Percentiles rank a stretch among this genome's conserved stretches.
Conservation (phyloP, 2,113 vertebrate species). For the Carlito syrichta region DNA sequence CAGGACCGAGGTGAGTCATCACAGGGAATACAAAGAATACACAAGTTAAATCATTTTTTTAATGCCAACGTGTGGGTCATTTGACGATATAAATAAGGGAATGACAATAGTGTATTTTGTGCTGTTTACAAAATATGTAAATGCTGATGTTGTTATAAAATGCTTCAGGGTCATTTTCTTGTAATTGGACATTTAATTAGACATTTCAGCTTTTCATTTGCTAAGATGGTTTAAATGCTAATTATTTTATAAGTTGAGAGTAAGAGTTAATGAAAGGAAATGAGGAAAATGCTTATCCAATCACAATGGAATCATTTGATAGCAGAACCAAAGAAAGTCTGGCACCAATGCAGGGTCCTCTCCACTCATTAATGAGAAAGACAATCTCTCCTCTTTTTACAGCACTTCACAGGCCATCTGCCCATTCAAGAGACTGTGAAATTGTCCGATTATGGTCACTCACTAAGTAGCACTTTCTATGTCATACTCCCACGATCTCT, state of each 20-base stretch:
- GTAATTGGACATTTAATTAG: background rate
- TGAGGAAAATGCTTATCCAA: background rate
- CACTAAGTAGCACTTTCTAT: conserved; percentile 19
- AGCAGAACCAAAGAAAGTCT: background rate
- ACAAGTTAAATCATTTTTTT: background rate
- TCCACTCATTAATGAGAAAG: background rate
- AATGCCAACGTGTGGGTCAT: background rate
- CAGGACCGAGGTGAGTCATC: conserved; percentile 66
- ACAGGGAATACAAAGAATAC: background rate
- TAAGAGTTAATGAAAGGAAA: background rate
- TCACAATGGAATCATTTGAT: background rate
- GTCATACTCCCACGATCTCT: background rate
- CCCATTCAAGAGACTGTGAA: conserved; percentile 20
- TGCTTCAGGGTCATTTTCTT: background rate
- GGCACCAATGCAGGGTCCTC: background rate
- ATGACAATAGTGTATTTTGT: background rate
- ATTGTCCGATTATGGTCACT: background rate
- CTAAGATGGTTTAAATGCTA: background rate
- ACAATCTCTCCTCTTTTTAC: conserved; percentile 31
- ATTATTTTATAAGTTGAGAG: background rate
- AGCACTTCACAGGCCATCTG: background rate
- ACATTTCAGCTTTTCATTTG: background rate
- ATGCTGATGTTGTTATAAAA: background rate
- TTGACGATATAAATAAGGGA: background rate
- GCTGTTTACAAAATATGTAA: background rate